Conservation (phyloP, 2,888 invertebrate genomes). For the Myopa testacea region DNA sequence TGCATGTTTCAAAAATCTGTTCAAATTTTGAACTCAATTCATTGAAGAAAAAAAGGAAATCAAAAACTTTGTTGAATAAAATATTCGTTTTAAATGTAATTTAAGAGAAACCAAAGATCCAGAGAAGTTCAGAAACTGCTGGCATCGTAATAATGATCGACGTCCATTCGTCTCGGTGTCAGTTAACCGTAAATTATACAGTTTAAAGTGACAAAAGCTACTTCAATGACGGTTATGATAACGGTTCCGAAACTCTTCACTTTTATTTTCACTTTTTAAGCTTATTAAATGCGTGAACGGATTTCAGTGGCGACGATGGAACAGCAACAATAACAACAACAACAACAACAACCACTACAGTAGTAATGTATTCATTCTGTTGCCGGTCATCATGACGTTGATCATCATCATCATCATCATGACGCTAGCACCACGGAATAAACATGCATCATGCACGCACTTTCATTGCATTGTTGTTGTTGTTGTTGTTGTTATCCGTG, state of each 20-base stretch:
- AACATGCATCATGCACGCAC: conserved; percentile 12
- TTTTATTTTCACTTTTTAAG: conserved; percentile 23
- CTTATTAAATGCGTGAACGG: conserved; percentile 24
- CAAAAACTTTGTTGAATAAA: no score
- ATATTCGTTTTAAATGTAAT: no score
- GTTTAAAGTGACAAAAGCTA: neutral
- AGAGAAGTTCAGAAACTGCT: neutral
- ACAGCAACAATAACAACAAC: conserved; percentile 10
- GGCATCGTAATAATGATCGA: no score
- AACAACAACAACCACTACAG: neutral
- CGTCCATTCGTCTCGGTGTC: neutral
- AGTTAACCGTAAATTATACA: neutral
- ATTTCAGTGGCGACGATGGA: conserved; percentile 8
- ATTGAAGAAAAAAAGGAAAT: no score
- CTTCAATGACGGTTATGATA: neutral
- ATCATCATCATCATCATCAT: neutral
- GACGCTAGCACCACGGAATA: neutral
- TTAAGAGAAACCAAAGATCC: neutral
- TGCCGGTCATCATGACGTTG: no score
- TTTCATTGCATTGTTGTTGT: neutral
- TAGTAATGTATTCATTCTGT: neutral
- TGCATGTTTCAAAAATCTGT: no score
- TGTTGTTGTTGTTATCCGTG: neutral
- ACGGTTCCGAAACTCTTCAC: neutral
- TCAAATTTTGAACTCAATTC: no score